Evolutionary conservation across 2,888 invertebrate species (phyloP).

Genomic region (Melieria omissa): DNA sequence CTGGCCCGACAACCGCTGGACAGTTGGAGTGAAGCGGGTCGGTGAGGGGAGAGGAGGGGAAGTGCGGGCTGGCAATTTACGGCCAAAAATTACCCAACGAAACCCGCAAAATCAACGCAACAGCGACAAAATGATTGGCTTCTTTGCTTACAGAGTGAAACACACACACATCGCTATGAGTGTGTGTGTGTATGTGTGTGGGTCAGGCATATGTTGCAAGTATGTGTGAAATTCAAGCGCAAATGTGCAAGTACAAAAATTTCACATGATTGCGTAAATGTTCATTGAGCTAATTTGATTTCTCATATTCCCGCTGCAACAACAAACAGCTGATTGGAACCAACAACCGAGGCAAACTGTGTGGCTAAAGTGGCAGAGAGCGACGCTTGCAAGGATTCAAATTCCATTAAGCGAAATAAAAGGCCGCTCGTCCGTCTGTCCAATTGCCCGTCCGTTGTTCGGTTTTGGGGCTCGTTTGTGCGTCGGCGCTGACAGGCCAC

Average conservation of each 20-base stretch:
- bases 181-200: background rate
- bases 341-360: background rate
- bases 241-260: constrained; percentile 9
- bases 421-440: no score
- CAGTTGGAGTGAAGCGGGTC: no score
- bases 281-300: constrained; percentile 38
- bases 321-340: background rate
- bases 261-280: constrained; percentile 36
- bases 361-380: background rate
- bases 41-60: no score
- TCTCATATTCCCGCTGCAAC: constrained; percentile 29
- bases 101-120: no score
- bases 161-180: no score
- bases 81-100: no score
- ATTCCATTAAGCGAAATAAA: constrained; percentile 22
- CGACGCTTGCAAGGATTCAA: constrained; percentile 25
- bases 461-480: no score
- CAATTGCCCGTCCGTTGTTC: no score
- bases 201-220: background rate
- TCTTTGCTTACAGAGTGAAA: background rate
- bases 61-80: no score
- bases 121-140: constrained; percentile 5
- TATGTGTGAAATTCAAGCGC: background rate
- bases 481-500: no score
- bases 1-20: no score